Evolutionary conservation across 2,888 invertebrate species (phyloP), one percentile per base, ranked within the genome.

Genomic region (Erebia epiphron): DNA sequence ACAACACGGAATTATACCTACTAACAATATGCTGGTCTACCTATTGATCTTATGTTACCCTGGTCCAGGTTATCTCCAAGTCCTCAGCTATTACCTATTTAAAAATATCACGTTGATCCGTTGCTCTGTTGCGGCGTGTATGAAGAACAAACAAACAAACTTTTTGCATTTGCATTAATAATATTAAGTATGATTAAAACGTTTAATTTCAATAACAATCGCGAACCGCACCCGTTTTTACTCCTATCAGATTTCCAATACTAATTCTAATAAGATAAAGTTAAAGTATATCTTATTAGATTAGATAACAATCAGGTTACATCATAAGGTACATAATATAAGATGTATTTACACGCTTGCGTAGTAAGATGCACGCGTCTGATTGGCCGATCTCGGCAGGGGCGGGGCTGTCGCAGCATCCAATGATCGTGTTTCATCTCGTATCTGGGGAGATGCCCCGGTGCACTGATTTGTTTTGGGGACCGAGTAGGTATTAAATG

Each of bases 351-450:
- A 76, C 77, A 76, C 75, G 74, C 67, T 72, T 70, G 71, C 73
- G 73, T 64, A 60, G 73, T 69, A 77, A 80, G 81, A 84, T 79
- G 73, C 70, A 56, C 62, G 11, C 63, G 56, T 49, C 70, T 77
- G 79, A 89, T 89, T 89, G 89, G 89, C 61, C 60, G 79, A 82
- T 83, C 83, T 82, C 76, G 63, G 21, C 64, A 64, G 72, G 70
- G 83, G 80, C 83, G 84, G 75, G 83, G 83, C 83, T 75, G 77
- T 79, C 79, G 75, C 89, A 89, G 89, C 89, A 86, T 89, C 89
- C 88, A 88, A 86, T 88, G 82, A 75, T 78, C 75, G 78, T 69
- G 58, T 73, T 74, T 75, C 76, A 81, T 79, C 77, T 76, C 73
- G 75, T 75, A 74, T 75, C 74, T 72, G 60, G 65, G 66, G 69